These are phyloP conservation scores for Arothron firmamentum DNA, from an alignment of 2,113 vertebrate genomes.

Conservation along the genomic window DNA sequence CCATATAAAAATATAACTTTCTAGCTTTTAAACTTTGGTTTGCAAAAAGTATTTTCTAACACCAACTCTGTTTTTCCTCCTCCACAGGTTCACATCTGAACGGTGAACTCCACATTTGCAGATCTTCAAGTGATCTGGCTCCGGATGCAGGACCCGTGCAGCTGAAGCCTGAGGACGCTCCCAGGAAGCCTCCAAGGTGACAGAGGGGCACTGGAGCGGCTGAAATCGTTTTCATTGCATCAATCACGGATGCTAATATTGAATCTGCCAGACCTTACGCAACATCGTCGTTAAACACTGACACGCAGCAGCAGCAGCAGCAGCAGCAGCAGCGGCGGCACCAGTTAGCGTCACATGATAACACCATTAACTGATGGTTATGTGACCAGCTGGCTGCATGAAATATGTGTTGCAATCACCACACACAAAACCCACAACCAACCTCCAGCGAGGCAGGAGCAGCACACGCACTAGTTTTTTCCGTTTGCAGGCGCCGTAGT, in stretches of 20 bases:
- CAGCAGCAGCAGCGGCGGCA: constrained; percentile 12
- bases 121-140: too few relatives aligned
- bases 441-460: neutral
- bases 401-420: constrained; percentile 10
- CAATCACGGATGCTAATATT: constrained; percentile 20
- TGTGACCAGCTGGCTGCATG: constrained; percentile 6
- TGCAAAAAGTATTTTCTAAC: too few relatives aligned
- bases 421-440: constrained; percentile 1
- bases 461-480: neutral
- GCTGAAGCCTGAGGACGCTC: neutral
- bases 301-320: neutral
- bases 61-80: too few relatives aligned
- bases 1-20: too few relatives aligned
- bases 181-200: neutral
- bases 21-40: too few relatives aligned
- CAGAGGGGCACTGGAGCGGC: constrained; percentile 1
- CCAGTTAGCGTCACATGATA: constrained; percentile 7
- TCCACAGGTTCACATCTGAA: too few relatives aligned
- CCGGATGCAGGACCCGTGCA: constrained; percentile 1
- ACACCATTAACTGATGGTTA: constrained; percentile 10
- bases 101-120: too few relatives aligned
- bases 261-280: constrained; percentile 28
- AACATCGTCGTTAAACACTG: constrained; percentile 19
- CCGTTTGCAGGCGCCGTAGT: constrained; percentile 47
- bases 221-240: constrained; percentile 24